A percentile compares a stretch with the other conserved stretches of the same genome.
These are phyloP conservation scores for Netelia virgata DNA, from an alignment of 2,888 invertebrate genomes.

Conservation along the genomic window DNA sequence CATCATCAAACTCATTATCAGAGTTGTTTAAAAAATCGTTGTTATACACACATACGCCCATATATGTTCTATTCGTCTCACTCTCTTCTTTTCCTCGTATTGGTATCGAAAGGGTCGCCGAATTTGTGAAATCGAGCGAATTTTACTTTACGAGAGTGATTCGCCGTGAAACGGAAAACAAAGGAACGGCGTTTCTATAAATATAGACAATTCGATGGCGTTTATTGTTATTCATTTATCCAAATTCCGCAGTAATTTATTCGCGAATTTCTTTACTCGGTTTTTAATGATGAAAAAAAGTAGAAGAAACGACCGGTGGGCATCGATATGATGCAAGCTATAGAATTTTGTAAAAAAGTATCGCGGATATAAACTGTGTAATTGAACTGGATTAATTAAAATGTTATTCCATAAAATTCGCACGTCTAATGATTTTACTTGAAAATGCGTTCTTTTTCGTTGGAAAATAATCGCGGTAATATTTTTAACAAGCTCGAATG, in stretches of 20 bases:
- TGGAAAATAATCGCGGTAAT: too few species aligned
- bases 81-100: constrained; percentile 17
- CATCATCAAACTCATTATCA: constrained; percentile 32
- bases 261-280: background rate
- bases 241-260: background rate
- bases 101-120: constrained; percentile 10
- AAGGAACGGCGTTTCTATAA: constrained; percentile 3
- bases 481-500: too few species aligned
- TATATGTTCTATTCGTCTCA: background rate
- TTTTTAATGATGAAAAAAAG: too few species aligned
- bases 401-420: too few species aligned
- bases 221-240: background rate
- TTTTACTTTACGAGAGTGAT: constrained; percentile 26
- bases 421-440: too few species aligned
- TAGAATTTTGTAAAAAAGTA: too few species aligned
- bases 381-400: too few species aligned
- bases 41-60: background rate
- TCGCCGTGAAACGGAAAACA: constrained; percentile 17
- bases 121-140: constrained; percentile 26
- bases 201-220: background rate
- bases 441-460: too few species aligned
- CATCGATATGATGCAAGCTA: too few species aligned
- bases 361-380: too few species aligned
- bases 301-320: too few species aligned
- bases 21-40: constrained; percentile 8